phyloP scores from a whole-genome alignment of 2,888 invertebrate genomes.

The Tholera decimalis region DNA sequence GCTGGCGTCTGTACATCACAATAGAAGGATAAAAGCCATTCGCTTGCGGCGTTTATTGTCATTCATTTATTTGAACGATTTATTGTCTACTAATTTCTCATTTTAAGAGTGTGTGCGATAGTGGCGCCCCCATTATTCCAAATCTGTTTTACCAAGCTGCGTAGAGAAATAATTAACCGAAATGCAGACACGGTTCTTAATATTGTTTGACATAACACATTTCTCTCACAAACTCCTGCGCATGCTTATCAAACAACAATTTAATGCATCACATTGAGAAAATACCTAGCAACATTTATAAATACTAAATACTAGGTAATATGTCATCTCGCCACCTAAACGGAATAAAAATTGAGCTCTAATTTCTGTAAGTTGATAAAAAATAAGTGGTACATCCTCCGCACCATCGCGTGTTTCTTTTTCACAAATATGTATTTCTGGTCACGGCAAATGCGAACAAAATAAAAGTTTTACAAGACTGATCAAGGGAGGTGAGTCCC shows the following conservation, averaged over 20 bases:
- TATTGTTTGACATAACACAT: no score
- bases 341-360: constrained; percentile 67
- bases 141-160: neutral
- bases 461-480: neutral
- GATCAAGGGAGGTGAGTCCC: neutral
- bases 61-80: neutral
- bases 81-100: neutral
- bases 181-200: no score
- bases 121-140: neutral
- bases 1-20: no score
- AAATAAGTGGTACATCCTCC: constrained; percentile 30
- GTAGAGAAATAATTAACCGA: neutral
- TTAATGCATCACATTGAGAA: neutral
- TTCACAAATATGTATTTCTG: constrained; percentile 14
- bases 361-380: constrained; percentile 48
- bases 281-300: constrained; percentile 53
- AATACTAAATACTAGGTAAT: constrained; percentile 28
- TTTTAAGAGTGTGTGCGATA: neutral
- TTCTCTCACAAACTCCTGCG: no score
- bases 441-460: constrained; percentile 19
- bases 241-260: neutral
- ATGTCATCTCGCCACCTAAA: constrained; percentile 36
- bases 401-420: constrained; percentile 9
- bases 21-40: neutral
- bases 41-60: neutral